These are phyloP conservation scores for Halocynthia aurantium DNA, from an alignment of 23 tunicate species.

Conservation along the genomic window DNA sequence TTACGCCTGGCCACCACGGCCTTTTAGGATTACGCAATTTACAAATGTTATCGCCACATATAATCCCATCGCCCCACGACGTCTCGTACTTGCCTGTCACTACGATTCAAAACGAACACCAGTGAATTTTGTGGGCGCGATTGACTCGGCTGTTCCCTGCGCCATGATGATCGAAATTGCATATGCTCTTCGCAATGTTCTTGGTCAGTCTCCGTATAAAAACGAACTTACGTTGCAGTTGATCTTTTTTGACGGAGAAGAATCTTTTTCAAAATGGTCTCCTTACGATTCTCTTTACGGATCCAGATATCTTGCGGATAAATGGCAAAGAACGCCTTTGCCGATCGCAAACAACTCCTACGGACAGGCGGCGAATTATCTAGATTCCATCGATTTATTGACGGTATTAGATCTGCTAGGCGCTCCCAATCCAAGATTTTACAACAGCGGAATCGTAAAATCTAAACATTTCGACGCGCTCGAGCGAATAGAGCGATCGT, in stretches of 20 bases:
- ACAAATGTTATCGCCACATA: constrained; percentile 65
- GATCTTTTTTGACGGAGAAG: constrained; percentile 93
- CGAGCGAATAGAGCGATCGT: constrained; percentile 3
- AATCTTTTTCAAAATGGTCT: constrained; percentile 85
- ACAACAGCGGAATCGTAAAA: constrained; percentile 9
- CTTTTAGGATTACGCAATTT: constrained; percentile 18
- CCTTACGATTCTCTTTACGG: constrained; percentile 71
- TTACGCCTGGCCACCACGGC: constrained; percentile 47
- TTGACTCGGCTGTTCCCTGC: constrained; percentile 98
- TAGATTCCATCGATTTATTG: constrained; percentile 14
- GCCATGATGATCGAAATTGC: constrained; percentile 93
- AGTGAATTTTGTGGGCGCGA: constrained; percentile 68
- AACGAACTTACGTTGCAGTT: constrained; percentile 64
- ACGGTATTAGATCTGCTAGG: constrained; percentile 10
- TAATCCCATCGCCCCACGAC: constrained; percentile 61
- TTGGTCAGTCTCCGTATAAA: not conserved
- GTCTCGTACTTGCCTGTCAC: constrained; percentile 90
- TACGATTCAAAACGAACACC: constrained; percentile 82
- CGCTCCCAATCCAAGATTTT: constrained; percentile 14
- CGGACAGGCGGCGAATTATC: not conserved
- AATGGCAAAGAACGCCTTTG: constrained; percentile 47
- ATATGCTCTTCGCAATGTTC: constrained; percentile 21
- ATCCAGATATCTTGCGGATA: constrained; percentile 64
- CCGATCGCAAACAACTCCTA: not conserved
- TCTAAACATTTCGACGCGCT: constrained; percentile 8